phyloP scores from a whole-genome alignment of 2,888 invertebrate species.

The Buathra laborator region DNA sequence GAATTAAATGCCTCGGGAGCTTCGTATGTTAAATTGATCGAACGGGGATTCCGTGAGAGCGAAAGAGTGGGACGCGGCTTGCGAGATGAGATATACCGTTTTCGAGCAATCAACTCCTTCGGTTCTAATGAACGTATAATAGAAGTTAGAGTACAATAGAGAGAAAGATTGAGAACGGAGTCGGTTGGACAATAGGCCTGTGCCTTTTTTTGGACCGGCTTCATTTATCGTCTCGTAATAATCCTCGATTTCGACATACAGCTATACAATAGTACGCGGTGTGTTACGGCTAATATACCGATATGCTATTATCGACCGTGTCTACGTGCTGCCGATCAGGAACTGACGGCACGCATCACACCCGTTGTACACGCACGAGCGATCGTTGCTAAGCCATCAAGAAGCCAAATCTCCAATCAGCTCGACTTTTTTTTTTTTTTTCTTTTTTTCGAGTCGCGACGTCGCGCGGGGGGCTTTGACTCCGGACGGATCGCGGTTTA shows the following conservation, averaged over 20 bases:
- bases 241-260: not conserved
- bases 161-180: not conserved
- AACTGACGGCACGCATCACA: constrained; percentile 13
- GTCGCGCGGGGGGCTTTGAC: constrained; percentile 45
- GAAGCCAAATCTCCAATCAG: constrained; percentile 57
- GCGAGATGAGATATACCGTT: not conserved
- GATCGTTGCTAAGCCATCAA: constrained; percentile 59
- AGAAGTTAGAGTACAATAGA: constrained; percentile 16
- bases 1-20: constrained; percentile 9
- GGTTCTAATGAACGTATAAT: constrained; percentile 15
- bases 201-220: constrained; percentile 14
- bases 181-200: not conserved
- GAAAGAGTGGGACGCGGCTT: not conserved
- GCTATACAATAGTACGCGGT: not conserved
- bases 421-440: constrained; percentile 27
- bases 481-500: constrained; percentile 6
- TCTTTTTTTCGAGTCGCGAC: constrained; percentile 23
- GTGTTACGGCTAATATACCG: not conserved
- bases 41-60: not conserved
- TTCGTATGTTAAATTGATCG: constrained; percentile 27
- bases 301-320: constrained; percentile 26
- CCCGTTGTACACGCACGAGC: constrained; percentile 15
- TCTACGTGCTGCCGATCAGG: constrained; percentile 52
- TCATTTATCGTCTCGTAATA: constrained; percentile 10
- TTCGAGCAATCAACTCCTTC: not conserved